These are phyloP conservation scores for Amphipyra berbera DNA, from an alignment of 2,888 invertebrate species.

Conservation along the genomic window DNA sequence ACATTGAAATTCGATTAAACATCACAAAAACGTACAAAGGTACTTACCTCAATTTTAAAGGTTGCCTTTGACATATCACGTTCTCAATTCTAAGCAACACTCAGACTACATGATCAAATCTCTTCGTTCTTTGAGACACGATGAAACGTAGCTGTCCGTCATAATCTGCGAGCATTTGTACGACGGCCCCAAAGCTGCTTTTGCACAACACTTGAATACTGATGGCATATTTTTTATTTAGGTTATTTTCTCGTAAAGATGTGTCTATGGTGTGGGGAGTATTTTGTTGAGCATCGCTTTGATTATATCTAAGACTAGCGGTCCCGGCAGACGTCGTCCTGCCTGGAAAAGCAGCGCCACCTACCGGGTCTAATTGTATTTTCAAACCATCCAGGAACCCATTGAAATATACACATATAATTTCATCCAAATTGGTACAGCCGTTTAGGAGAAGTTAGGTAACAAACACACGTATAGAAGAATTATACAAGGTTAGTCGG, in stretches of 20 bases:
- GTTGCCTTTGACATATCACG: slow-evolving; percentile 53
- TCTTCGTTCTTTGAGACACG: slow-evolving; percentile 59
- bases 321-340: too few relatives aligned
- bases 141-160: slow-evolving; percentile 67
- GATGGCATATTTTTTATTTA: slow-evolving; percentile 61
- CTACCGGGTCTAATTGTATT: too few relatives aligned
- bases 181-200: slow-evolving; percentile 59
- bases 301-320: neutral
- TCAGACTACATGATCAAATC: slow-evolving; percentile 55
- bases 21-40: slow-evolving; percentile 2
- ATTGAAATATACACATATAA: too few relatives aligned
- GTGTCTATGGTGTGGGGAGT: slow-evolving; percentile 23
- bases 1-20: slow-evolving; percentile 27
- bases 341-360: too few relatives aligned
- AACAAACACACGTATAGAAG: too few relatives aligned
- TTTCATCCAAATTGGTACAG: too few relatives aligned
- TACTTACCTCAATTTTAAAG: slow-evolving; percentile 20
- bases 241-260: slow-evolving; percentile 44
- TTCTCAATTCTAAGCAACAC: slow-evolving; percentile 45
- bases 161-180: slow-evolving; percentile 71
- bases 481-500: too few relatives aligned
- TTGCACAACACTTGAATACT: slow-evolving; percentile 58
- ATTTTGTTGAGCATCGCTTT: slow-evolving; percentile 10
- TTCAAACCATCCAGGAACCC: too few relatives aligned
- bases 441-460: too few relatives aligned